Evolutionary conservation across 1,140 invertebrate species (phyloP).

Genomic region (Orchestia grillus): DNA sequence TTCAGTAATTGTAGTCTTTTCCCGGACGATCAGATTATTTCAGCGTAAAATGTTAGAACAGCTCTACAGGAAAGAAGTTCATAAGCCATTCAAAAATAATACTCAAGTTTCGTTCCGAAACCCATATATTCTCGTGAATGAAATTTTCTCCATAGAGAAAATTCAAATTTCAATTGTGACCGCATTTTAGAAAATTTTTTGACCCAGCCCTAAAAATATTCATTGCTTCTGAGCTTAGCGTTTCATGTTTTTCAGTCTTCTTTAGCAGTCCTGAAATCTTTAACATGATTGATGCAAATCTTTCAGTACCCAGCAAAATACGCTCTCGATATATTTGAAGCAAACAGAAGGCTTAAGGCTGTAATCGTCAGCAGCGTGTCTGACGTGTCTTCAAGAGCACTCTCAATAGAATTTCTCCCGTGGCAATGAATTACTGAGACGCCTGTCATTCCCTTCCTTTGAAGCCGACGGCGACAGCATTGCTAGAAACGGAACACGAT

Average conservation of each 20-base stretch:
- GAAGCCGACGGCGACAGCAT: not conserved
- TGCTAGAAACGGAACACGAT: not conserved
- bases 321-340: not conserved
- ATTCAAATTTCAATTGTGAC: too few relatives aligned
- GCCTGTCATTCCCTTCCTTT: not conserved
- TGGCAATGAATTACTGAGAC: not conserved
- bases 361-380: not conserved
- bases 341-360: not conserved
- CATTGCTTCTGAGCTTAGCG: not conserved
- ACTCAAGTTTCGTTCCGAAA: not conserved
- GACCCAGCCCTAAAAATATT: not conserved
- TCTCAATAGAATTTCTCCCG: not conserved
- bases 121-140: too few relatives aligned
- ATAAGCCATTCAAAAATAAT: not conserved
- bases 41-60: not conserved
- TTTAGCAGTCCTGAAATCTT: not conserved
- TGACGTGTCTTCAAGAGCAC: not conserved
- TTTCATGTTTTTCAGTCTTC: not conserved
- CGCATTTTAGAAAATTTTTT: too few relatives aligned
- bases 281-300: not conserved
- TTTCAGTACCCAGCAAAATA: not conserved
- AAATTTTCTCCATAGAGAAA: too few relatives aligned
- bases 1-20: not conserved
- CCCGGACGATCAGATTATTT: not conserved
- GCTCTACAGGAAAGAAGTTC: not conserved